Evolutionary conservation across 2,113 vertebrate species (phyloP).

Genomic region (Istiophorus platypterus): DNA sequence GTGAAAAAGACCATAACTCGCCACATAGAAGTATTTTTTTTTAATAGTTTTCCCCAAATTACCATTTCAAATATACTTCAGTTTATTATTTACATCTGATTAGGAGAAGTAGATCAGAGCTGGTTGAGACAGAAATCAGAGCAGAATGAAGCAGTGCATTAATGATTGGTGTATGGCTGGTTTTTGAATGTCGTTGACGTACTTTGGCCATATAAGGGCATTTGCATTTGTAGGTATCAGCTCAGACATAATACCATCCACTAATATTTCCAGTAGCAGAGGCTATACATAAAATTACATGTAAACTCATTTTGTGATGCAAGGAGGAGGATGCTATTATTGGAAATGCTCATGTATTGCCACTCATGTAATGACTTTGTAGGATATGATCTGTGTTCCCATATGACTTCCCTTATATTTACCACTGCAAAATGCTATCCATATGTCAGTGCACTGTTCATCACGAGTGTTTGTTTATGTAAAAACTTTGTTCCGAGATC

Average conservation of each 20-base stretch:
- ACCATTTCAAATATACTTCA: slow-evolving; percentile 10
- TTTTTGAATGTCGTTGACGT: not conserved
- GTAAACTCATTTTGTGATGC: slow-evolving; percentile 18
- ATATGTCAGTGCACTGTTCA: not conserved
- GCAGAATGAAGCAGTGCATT: not conserved
- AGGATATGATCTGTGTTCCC: slow-evolving; percentile 1
- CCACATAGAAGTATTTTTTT: not conserved
- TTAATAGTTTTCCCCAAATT: slow-evolving; percentile 7
- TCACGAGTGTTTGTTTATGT: not conserved
- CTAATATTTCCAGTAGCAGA: not conserved
- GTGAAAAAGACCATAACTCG: not conserved
- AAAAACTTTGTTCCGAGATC: not conserved
- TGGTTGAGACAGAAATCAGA: slow-evolving; percentile 1
- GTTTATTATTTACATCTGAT: slow-evolving; percentile 11
- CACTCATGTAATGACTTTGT: not conserved
- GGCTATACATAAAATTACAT: slow-evolving; percentile 18
- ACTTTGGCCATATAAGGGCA: not conserved
- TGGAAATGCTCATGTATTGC: slow-evolving; percentile 5
- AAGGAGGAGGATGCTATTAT: slow-evolving; percentile 11
- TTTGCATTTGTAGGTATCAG: not conserved
- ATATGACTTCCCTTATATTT: not conserved
- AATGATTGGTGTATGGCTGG: not conserved
- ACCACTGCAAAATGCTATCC: not conserved
- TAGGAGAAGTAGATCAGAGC: not conserved
- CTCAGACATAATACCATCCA: not conserved